Conservation (phyloP, 2,113 vertebrate species). For the Zeus faber region DNA sequence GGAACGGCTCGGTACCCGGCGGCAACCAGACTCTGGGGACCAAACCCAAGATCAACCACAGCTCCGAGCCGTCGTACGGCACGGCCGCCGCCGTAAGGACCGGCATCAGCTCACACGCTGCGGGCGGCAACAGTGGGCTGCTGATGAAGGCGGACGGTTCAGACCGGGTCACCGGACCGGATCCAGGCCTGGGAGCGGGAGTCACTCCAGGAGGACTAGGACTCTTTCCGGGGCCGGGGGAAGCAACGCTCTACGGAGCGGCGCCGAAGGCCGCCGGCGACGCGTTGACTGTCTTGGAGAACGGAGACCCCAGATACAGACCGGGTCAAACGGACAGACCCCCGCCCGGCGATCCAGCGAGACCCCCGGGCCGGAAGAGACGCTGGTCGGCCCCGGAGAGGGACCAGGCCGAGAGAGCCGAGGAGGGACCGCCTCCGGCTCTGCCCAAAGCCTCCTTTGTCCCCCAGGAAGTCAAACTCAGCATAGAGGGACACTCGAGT, state of each 20-base stretch:
- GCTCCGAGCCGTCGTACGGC: conserved; percentile 44
- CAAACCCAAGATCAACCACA: conserved; percentile 51
- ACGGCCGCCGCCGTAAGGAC: conserved; percentile 32
- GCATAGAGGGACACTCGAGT: conserved; percentile 96
- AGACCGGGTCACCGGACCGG: conserved; percentile 61
- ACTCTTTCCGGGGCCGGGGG: conserved; percentile 32
- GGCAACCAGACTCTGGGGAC: conserved; percentile 67
- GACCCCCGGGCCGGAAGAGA: conserved; percentile 85
- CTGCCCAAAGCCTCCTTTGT: conserved; percentile 96
- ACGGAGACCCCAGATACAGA: conserved; percentile 80
- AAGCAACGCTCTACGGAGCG: conserved; percentile 32
- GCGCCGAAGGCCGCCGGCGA: conserved; percentile 59
- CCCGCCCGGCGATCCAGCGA: conserved; percentile 66
- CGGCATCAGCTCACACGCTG: conserved; percentile 35
- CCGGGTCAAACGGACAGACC: conserved; percentile 76
- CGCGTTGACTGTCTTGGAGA: conserved; percentile 68
- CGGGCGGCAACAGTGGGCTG: conserved; percentile 75
- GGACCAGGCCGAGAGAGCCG: conserved; percentile 88
- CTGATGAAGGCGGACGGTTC: conserved; percentile 66
- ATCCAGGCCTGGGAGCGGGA: conserved; percentile 78
- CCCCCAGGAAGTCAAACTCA: conserved; percentile 98
- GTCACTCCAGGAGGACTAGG: conserved; percentile 46
- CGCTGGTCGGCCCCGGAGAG: conserved; percentile 98
- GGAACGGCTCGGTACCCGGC: conserved; percentile 84
- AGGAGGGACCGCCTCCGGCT: conserved; percentile 90